These are phyloP conservation scores for Noctua fimbriata DNA, from an alignment of 2,888 invertebrate genomes.

Conservation along the genomic window DNA sequence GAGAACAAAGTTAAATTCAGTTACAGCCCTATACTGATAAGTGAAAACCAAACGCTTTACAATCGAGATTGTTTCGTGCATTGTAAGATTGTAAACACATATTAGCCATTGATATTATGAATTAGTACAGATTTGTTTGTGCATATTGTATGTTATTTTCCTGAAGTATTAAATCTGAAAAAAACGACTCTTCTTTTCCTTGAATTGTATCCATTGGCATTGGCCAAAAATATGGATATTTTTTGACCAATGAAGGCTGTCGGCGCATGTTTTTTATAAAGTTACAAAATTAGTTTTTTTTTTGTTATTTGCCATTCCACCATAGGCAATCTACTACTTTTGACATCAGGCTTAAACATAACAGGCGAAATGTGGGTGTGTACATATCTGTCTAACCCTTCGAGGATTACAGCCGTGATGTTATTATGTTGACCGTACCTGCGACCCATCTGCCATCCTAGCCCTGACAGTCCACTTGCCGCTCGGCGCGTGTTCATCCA, in stretches of 20 bases:
- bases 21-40: background rate
- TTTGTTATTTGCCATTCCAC: background rate
- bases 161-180: background rate
- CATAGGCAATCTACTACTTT: no score
- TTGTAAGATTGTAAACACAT: background rate
- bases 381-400: background rate
- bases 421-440: conserved; percentile 71
- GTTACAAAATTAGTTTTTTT: background rate
- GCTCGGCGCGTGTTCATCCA: conserved; percentile 84
- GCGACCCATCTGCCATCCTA: conserved; percentile 81
- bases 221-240: background rate
- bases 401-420: background rate
- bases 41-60: background rate
- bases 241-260: background rate
- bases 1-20: background rate
- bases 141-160: background rate
- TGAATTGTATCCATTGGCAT: background rate
- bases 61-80: background rate
- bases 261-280: background rate
- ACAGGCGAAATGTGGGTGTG: background rate
- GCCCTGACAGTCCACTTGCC: conserved; percentile 84
- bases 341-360: background rate
- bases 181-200: background rate
- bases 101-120: background rate
- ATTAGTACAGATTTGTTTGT: background rate